Percentiles rank a stretch among this genome's conserved stretches.
Evolutionary conservation across 2,113 vertebrate species (phyloP).

Genomic region (Alaudala cheleensis): DNA sequence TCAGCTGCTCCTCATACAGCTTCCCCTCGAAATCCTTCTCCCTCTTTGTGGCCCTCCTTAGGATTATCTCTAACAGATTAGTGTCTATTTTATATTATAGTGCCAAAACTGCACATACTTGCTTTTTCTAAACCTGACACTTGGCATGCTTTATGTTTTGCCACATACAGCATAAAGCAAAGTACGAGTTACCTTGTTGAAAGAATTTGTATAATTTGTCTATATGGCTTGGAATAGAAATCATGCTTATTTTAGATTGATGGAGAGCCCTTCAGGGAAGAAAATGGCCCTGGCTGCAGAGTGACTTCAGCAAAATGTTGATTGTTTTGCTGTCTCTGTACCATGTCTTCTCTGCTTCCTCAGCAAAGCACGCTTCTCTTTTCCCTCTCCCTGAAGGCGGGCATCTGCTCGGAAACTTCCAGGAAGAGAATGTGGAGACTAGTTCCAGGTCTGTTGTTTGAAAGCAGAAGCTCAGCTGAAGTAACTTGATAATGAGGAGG

Average conservation of each 20-base stretch:
- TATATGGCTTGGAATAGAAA: not conserved
- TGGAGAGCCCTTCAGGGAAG: not conserved
- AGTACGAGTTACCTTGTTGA: not conserved
- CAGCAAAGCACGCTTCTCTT: slow-evolving; percentile 15
- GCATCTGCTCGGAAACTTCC: not conserved
- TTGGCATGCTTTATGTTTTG: not conserved
- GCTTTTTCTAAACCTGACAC: not conserved
- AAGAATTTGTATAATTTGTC: not conserved
- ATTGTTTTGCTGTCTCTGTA: not conserved
- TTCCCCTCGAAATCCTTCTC: not conserved
- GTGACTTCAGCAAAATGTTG: not conserved
- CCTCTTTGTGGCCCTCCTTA: not conserved
- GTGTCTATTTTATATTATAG: not conserved
- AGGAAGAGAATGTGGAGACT: slow-evolving; percentile 27
- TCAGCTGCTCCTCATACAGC: not conserved
- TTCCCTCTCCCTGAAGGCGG: not conserved
- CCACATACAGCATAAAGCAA: not conserved
- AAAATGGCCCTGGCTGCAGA: not conserved
- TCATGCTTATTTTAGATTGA: not conserved
- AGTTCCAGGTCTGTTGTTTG: slow-evolving; percentile 24
- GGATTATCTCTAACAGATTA: not conserved
- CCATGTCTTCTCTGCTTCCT: not conserved
- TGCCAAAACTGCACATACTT: not conserved
- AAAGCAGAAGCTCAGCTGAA: slow-evolving; percentile 25
- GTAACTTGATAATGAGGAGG: slow-evolving; percentile 38